phyloP scores from a whole-genome alignment of 2,797 vertebrate species.

The Nasua narica region DNA sequence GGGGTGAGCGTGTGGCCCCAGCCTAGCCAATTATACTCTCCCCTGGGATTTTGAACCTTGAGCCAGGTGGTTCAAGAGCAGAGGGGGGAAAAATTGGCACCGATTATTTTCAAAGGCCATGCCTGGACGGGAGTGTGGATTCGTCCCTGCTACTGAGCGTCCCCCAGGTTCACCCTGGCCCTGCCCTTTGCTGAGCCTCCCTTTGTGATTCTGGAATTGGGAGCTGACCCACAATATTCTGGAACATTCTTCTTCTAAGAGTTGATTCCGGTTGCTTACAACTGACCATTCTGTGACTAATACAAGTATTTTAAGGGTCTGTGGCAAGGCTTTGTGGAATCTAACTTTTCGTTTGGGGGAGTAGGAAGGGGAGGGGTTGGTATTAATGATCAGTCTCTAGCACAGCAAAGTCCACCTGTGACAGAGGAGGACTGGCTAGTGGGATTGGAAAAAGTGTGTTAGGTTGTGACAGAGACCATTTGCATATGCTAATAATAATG shows the following conservation, averaged over 20 bases:
- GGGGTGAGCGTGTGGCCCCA: background rate
- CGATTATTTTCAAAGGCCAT: background rate
- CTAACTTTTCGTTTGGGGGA: background rate
- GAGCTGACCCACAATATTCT: background rate
- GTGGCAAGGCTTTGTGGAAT: background rate
- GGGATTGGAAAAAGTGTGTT: too few species aligned
- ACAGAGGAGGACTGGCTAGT: background rate
- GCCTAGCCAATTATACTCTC: background rate
- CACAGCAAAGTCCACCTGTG: background rate
- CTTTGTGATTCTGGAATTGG: background rate
- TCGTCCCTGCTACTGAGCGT: fast-evolving
- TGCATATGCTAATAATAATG: background rate
- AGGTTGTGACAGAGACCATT: background rate
- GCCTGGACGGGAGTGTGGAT: fast-evolving
- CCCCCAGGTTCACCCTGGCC: background rate
- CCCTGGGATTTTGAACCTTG: background rate
- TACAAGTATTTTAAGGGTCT: background rate
- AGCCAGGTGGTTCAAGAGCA: background rate
- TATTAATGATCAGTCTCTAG: background rate
- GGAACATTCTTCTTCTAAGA: background rate
- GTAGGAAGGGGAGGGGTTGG: background rate
- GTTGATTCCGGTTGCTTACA: background rate
- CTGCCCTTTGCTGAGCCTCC: background rate
- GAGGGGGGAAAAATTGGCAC: background rate
- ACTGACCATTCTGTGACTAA: background rate